Percentiles rank a stretch among this genome's conserved stretches.
These are phyloP conservation scores for Eidolon helvum DNA, from an alignment of 2,113 vertebrate genomes.

Conservation along the genomic window DNA sequence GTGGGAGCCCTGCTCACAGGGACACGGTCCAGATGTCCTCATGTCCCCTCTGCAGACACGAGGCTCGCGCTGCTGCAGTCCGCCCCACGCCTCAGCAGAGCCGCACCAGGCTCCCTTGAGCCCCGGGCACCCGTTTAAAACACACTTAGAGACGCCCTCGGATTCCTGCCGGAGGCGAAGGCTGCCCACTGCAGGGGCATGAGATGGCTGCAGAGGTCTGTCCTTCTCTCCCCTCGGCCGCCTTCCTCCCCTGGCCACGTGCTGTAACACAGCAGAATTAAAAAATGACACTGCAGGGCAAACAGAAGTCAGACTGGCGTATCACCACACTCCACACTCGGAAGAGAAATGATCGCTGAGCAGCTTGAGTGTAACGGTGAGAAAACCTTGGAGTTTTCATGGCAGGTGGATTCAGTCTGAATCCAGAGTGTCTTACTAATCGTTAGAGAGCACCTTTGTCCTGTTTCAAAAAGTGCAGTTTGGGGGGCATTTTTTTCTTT, in stretches of 20 bases:
- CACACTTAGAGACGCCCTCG: not conserved
- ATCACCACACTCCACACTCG: not conserved
- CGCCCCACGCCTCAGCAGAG: not conserved
- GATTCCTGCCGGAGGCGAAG: not conserved
- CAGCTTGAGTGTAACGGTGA: conserved; percentile 45
- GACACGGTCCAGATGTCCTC: conserved; percentile 73
- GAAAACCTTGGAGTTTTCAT: conserved; percentile 38
- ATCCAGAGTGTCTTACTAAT: not conserved
- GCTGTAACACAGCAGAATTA: conserved; percentile 1
- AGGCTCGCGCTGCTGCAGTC: not conserved
- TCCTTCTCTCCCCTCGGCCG: not conserved
- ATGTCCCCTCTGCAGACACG: conserved; percentile 66
- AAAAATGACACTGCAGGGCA: not conserved
- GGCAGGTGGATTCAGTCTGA: conserved; percentile 32
- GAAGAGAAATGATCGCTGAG: not conserved
- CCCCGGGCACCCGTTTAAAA: not conserved
- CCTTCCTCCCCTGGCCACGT: not conserved
- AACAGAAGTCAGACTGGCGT: conserved; percentile 12
- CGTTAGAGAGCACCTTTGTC: conserved; percentile 43
- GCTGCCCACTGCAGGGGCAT: not conserved
- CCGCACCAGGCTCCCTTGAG: not conserved
- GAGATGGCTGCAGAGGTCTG: not conserved
- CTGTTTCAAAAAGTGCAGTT: not conserved
- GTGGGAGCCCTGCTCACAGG: conserved; percentile 6
- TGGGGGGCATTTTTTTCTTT: not conserved